Base-by-base conservation (phyloP, 2,888 invertebrate genomes). In the Phalera bucephala region DNA sequence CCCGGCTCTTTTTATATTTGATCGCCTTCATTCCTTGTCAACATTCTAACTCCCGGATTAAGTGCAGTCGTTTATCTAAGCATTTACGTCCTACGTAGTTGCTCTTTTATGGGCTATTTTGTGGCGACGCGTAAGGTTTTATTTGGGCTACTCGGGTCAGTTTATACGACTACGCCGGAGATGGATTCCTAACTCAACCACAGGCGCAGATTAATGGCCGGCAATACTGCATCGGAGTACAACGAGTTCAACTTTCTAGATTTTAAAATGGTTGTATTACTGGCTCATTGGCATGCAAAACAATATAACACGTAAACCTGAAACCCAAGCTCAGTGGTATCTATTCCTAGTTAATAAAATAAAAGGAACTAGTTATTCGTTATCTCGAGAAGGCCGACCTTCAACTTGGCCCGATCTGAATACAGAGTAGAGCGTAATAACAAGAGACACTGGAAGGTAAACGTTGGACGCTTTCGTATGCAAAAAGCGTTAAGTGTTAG, bases 401-500 rank as follows among this genome's bases (percentile, higher is more conserved):
- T 88, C 86, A 85, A 78, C 76, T 77, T 65, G 34, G 64, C 76
- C 66, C 69, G 71, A 56, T 57, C 71, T 69, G 87, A 88, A 88
- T 88, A 87, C 78, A 72, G 80, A 87, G 77, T 62, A 77, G n/a
- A n/a, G 79, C 63, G 69, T 77, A 81, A 84, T 83, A 86, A 83
- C 80, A 76, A 77, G 80, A 80, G 83, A 82, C 79, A 82, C 73
- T 75, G 70, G 70, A 70, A 79, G 79, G 79, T 80, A 74, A 77
- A 74, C 67, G 75, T 74, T 69, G 72, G 78, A 72, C 75, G 74
- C 73, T 86, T 88, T 85, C 80, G 88, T 88, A 88, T 89, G 88
- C 89, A 89, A 89, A 89, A 88, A 84, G 86, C 87, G 89, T 87
- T 80, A 87, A 84, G 83, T 86, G 83, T 83, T 85, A 85, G 85